Base-by-base conservation (phyloP, 2,888 invertebrate species). In the Diploptera punctata region DNA sequence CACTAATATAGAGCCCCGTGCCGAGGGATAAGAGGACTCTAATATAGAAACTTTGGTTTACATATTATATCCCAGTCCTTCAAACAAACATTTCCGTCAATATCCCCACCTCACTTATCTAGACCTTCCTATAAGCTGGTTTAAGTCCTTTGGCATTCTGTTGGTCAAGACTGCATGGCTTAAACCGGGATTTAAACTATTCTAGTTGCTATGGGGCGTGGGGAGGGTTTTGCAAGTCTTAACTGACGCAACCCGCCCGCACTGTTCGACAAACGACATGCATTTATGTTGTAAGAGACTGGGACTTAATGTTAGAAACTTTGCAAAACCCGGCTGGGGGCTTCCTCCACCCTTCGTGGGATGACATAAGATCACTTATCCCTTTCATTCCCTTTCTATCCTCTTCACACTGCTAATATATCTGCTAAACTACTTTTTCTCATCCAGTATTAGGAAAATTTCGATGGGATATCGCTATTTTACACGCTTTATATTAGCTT, bases 91-190 rank as follows among this genome's bases (percentile, higher is more conserved):
- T 52, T 52, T 52, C 24, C 52, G 52, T 52, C 52, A 24, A 52
- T 52, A 24, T 24, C 52, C 52, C 52, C 24, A 52, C 24, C 52
- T 52, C 52, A 52, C 21, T 52, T 52, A 52, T 52, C 52, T 52
- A 10, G 24, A 21, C 52, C 21, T 18, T 24, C 52, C 52, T 52
- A 52, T 67, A 67, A 67, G 67, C 67, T 67, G 52, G 47, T 47
- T 49, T 52, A 67, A 67, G 49, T 10, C 62, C 67, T 61, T 38
- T 21, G 61, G 61, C 10, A 33, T 61, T 61, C 61, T 61, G 21
- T 61, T 68, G 68, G 68, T 68, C 68, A 68, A 68, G 52, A 52
- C 68, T 52, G 18, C 19, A 3, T 16, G 54, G 68, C 68, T 68
- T 68, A 68, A 47, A 26, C 33, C 33, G 38, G 54, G 67, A 47